phyloP scores from a whole-genome alignment of 2,888 invertebrate species.

The Timema cristinae region DNA sequence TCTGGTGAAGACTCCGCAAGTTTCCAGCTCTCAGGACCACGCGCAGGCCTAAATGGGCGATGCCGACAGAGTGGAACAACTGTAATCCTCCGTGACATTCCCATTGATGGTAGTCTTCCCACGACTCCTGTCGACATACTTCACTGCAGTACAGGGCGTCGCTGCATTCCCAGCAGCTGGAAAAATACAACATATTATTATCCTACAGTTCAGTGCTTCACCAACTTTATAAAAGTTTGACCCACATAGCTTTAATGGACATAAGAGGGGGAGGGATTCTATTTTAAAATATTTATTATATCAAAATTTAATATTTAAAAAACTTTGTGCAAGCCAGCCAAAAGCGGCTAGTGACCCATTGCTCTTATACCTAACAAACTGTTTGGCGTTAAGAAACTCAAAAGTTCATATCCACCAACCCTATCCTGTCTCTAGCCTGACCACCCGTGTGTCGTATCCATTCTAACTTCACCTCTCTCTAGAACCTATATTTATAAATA shows the following conservation, averaged over 20 bases:
- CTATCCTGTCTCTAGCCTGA: too few relatives aligned
- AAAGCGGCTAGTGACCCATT: too few relatives aligned
- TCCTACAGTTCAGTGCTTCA: neutral
- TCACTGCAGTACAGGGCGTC: slow-evolving; percentile 65
- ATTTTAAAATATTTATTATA: too few relatives aligned
- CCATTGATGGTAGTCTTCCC: slow-evolving; percentile 59
- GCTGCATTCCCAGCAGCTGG: slow-evolving; percentile 63
- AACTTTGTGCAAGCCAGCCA: too few relatives aligned
- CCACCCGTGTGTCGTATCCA: too few relatives aligned
- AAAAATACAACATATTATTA: slow-evolving; percentile 21
- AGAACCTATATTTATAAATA: too few relatives aligned
- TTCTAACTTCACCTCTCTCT: too few relatives aligned
- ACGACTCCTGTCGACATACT: slow-evolving; percentile 56
- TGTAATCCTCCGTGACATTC: slow-evolving; percentile 62
- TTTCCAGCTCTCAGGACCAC: slow-evolving; percentile 54
- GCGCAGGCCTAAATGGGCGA: slow-evolving; percentile 72
- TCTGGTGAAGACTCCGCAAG: slow-evolving; percentile 6
- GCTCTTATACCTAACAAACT: too few relatives aligned
- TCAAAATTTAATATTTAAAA: too few relatives aligned
- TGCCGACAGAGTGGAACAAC: slow-evolving; percentile 67
- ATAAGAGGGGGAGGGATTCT: neutral
- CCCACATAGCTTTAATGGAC: neutral
- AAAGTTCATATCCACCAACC: too few relatives aligned
- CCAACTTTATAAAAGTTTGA: neutral
- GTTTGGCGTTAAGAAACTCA: too few relatives aligned